Conservation (phyloP, 2,888 invertebrate species). For the Thecocarcelia acutangulata region DNA sequence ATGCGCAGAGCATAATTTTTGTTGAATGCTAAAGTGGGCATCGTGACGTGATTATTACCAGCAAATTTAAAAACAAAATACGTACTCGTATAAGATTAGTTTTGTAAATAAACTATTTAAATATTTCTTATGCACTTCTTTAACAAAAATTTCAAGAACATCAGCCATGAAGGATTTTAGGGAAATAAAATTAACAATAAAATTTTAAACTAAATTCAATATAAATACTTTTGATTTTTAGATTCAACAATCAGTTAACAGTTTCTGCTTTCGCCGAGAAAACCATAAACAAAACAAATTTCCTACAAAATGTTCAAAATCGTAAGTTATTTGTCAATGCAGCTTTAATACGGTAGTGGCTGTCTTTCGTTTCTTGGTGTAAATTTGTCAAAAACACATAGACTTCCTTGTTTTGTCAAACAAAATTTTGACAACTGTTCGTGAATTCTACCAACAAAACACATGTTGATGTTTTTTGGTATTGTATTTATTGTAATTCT, state of each 20-base stretch:
- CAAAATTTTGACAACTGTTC: too few relatives aligned
- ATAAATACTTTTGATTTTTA: not conserved
- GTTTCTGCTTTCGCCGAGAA: not conserved
- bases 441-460: too few relatives aligned
- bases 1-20: not conserved
- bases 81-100: not conserved
- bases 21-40: not conserved
- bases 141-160: constrained; percentile 9
- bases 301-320: constrained; percentile 48
- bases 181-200: not conserved
- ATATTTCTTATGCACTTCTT: not conserved
- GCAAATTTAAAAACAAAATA: not conserved
- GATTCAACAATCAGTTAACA: not conserved
- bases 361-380: too few relatives aligned
- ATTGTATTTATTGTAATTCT: too few relatives aligned
- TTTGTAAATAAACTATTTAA: not conserved
- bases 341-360: too few relatives aligned
- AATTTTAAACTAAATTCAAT: not conserved
- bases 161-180: not conserved
- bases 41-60: not conserved
- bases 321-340: too few relatives aligned
- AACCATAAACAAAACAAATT: not conserved
- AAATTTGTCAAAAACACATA: too few relatives aligned
- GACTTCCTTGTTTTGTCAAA: too few relatives aligned
- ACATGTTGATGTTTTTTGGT: too few relatives aligned